These are phyloP conservation scores for Stomatorhinus ivindoensis DNA, from an alignment of 2,113 vertebrate genomes.

Conservation along the genomic window DNA sequence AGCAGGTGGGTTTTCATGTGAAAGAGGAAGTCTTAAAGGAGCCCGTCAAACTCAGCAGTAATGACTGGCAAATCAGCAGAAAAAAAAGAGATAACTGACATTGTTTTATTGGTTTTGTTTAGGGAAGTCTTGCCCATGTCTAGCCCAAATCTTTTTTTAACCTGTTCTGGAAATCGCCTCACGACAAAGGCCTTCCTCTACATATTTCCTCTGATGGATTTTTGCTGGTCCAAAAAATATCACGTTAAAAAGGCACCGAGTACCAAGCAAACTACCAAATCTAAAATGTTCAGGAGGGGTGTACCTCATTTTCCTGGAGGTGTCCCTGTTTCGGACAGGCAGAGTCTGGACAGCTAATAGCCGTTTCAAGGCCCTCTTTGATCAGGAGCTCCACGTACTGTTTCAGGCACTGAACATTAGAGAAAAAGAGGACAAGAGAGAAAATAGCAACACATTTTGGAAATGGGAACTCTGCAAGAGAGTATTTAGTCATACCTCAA, in stretches of 20 bases:
- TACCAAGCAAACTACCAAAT: background rate
- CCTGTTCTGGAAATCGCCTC: background rate
- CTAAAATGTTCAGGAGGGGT: background rate
- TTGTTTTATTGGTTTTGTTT: background rate
- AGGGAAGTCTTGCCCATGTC: background rate
- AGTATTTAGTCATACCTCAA: background rate
- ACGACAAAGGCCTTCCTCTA: background rate
- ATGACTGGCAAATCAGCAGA: background rate
- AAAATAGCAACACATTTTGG: background rate
- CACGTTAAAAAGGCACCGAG: background rate
- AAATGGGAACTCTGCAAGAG: background rate
- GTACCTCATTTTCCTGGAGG: constrained; percentile 90
- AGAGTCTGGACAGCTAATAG: constrained; percentile 94
- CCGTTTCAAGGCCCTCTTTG: constrained; percentile 93
- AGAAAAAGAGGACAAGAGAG: background rate
- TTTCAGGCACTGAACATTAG: constrained; percentile 81
- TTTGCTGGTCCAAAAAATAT: background rate
- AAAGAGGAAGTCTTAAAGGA: background rate
- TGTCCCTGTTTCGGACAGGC: constrained; percentile 89
- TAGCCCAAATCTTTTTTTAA: background rate
- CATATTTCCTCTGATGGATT: background rate
- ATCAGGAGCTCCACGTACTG: constrained; percentile 97
- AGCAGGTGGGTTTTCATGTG: background rate
- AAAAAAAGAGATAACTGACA: background rate
- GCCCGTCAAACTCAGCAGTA: background rate